phyloP scores from a whole-genome alignment of 2,797 vertebrate species.

The Malacoraja senta region DNA sequence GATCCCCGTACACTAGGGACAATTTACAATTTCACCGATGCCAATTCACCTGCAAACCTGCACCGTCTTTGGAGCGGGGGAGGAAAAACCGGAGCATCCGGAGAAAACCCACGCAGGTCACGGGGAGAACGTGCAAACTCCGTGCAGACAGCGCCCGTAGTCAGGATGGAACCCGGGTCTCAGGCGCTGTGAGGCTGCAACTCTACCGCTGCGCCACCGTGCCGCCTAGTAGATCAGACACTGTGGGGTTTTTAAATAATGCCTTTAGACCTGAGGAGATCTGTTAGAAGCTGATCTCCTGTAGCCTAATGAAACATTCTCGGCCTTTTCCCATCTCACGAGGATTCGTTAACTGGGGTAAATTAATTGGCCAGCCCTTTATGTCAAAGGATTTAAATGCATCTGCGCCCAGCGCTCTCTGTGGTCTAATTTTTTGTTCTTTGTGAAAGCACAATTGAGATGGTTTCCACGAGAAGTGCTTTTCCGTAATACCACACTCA shows the following conservation, averaged over 20 bases:
- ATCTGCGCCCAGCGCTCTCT: background rate
- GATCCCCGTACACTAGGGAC: no score
- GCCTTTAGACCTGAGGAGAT: background rate
- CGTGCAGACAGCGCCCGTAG: no score
- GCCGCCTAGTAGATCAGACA: background rate
- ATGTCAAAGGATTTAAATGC: constrained; percentile 8
- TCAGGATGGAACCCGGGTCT: no score
- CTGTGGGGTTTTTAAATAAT: background rate
- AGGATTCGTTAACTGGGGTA: constrained; percentile 21
- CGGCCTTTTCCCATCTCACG: background rate
- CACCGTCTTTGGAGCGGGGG: no score
- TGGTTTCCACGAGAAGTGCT: background rate
- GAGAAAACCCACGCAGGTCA: no score
- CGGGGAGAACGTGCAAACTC: no score
- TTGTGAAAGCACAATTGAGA: background rate
- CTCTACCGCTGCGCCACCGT: no score
- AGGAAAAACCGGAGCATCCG: no score
- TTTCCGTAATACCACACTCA: background rate
- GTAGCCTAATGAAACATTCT: background rate
- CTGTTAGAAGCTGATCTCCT: background rate
- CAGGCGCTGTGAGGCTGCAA: no score
- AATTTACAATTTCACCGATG: no score
- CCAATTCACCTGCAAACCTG: no score
- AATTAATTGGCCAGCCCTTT: constrained; percentile 8
- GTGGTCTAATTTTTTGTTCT: background rate